Conservation (phyloP, 2,888 invertebrate genomes). For the Alviniconcha strummeri region DNA sequence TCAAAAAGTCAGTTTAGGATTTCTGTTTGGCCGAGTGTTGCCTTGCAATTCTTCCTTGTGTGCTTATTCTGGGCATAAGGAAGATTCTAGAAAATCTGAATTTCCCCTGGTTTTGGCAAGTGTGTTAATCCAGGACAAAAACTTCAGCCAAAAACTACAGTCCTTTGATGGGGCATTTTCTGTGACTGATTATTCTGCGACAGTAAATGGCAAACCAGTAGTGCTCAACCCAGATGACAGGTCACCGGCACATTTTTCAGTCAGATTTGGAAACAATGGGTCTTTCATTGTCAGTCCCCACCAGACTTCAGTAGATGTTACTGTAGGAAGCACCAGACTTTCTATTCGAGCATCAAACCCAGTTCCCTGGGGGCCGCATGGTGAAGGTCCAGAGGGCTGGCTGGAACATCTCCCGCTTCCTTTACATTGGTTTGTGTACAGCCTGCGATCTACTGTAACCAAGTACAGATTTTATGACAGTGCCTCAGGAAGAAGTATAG, state of each 20-base stretch:
- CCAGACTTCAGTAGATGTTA: constrained; percentile 47
- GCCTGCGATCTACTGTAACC: constrained; percentile 50
- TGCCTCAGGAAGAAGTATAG: constrained; percentile 31
- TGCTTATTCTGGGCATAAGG: not conserved
- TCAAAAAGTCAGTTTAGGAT: constrained; percentile 45
- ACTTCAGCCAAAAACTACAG: not conserved
- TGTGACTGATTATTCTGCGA: constrained; percentile 42
- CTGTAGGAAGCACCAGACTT: constrained; percentile 44
- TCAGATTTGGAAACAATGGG: constrained; percentile 45
- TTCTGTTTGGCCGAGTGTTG: constrained; percentile 54
- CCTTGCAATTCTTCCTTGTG: constrained; percentile 32
- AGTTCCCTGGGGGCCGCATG: constrained; percentile 51
- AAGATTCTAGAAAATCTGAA: not conserved
- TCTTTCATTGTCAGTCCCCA: constrained; percentile 45
- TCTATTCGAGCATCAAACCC: constrained; percentile 42
- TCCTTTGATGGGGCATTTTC: constrained; percentile 36
- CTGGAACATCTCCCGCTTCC: constrained; percentile 55
- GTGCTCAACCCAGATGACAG: constrained; percentile 49
- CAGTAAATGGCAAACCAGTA: constrained; percentile 49
- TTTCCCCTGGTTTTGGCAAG: constrained; percentile 17
- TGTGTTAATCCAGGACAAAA: constrained; percentile 23
- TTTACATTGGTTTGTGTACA: constrained; percentile 64
- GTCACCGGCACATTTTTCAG: constrained; percentile 52
- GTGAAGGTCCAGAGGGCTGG: constrained; percentile 60
- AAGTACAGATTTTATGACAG: constrained; percentile 46